Conservation (phyloP, 2,797 vertebrate species). For the Coranthus polyacanthus region DNA sequence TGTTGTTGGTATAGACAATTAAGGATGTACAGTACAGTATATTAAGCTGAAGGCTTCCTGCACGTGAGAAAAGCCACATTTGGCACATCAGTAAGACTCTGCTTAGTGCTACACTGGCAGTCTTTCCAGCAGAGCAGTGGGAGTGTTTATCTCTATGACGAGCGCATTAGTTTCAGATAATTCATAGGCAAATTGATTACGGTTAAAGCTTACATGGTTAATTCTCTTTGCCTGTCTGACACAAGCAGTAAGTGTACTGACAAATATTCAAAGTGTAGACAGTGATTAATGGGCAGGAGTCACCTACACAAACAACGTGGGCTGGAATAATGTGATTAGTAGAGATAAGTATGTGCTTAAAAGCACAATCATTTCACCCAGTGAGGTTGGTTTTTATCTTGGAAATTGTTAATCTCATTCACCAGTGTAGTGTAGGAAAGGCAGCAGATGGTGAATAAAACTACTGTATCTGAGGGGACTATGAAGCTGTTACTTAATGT, state of each 20-base stretch:
- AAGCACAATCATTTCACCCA: slow-evolving; percentile 32
- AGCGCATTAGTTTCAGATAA: slow-evolving; percentile 30
- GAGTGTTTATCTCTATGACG: slow-evolving; percentile 1
- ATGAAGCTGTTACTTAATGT: too few species aligned
- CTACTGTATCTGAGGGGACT: slow-evolving; percentile 4
- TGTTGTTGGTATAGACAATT: too few species aligned
- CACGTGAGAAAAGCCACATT: too few species aligned
- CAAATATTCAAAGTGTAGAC: slow-evolving; percentile 46
- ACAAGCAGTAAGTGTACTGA: slow-evolving; percentile 13
- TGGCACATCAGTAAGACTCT: background rate
- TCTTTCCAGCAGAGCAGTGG: slow-evolving; percentile 5
- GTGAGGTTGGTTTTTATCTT: slow-evolving; percentile 24
- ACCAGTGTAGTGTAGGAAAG: slow-evolving; percentile 23
- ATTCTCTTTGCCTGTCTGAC: slow-evolving; percentile 32
- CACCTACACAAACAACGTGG: slow-evolving; percentile 47
- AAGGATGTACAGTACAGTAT: too few species aligned
- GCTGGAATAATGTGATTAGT: slow-evolving; percentile 54
- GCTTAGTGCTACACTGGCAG: slow-evolving; percentile 3
- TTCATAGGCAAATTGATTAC: slow-evolving; percentile 37
- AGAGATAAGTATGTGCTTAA: slow-evolving; percentile 50
- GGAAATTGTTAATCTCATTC: slow-evolving; percentile 45
- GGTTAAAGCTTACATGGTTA: slow-evolving; percentile 33
- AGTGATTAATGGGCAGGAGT: slow-evolving; percentile 40
- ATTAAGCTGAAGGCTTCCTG: too few species aligned
- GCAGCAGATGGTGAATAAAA: slow-evolving; percentile 31